These are phyloP conservation scores for Anthophora plumipes DNA, from an alignment of 2,888 invertebrate genomes.

Conservation along the genomic window DNA sequence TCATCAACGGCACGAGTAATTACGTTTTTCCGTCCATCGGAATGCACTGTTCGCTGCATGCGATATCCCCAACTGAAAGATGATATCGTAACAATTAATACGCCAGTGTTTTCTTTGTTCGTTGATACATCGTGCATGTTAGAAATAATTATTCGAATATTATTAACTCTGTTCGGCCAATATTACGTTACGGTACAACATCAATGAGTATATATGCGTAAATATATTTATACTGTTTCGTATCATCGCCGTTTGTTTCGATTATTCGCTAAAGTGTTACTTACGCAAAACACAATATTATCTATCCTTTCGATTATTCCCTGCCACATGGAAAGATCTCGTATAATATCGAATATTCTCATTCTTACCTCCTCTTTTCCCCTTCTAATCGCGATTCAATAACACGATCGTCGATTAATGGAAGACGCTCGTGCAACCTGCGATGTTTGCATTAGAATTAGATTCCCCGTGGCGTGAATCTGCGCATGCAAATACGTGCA, in stretches of 20 bases:
- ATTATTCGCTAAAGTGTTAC: background rate
- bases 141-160: background rate
- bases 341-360: background rate
- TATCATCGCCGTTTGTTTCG: background rate
- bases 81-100: conserved; percentile 21
- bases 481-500: conserved; percentile 47
- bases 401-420: conserved; percentile 45
- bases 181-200: background rate
- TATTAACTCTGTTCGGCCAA: background rate
- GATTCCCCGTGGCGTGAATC: conserved; percentile 17
- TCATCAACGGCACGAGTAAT: conserved; percentile 69
- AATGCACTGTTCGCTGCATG: conserved; percentile 41
- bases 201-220: background rate
- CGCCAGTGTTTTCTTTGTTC: background rate
- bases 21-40: conserved; percentile 68
- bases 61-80: background rate
- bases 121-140: background rate
- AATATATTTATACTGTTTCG: background rate
- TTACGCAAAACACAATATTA: background rate
- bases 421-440: conserved; percentile 18
- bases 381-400: background rate
- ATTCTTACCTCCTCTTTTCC: conserved; percentile 17
- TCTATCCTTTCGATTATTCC: too few species aligned
- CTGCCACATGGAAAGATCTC: background rate
- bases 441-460: conserved; percentile 60